Evolutionary conservation across 2,888 invertebrate species (phyloP).

Genomic region (Calliopum simillimum): DNA sequence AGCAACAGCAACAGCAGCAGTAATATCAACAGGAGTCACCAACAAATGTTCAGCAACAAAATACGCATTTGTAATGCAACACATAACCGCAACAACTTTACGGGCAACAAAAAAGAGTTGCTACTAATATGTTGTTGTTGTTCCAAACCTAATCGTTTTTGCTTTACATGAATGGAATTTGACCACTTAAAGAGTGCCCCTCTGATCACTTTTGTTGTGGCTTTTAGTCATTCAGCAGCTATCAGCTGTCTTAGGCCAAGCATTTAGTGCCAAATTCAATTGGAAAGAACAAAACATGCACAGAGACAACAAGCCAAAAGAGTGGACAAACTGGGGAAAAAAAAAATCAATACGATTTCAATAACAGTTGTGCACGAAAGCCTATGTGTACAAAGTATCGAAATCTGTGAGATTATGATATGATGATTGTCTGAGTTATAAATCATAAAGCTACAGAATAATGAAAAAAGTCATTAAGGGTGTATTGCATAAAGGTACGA

Average conservation of each 20-base stretch:
- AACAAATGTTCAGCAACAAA: neutral
- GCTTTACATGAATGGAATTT: slow-evolving; percentile 23
- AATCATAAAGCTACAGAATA: too few species aligned
- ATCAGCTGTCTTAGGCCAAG: slow-evolving; percentile 18
- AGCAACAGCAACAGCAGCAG: neutral
- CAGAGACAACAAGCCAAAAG: neutral
- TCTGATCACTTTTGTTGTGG: neutral
- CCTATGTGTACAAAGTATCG: too few species aligned
- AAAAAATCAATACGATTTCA: too few species aligned
- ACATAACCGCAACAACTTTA: slow-evolving; percentile 18
- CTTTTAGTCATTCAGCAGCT: neutral
- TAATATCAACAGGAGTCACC: slow-evolving; percentile 10
- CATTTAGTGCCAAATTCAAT: slow-evolving; percentile 35
- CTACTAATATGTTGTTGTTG: slow-evolving; percentile 18
- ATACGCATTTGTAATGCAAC: slow-evolving; percentile 34
- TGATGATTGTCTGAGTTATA: too few species aligned
- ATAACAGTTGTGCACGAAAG: too few species aligned
- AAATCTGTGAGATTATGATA: too few species aligned
- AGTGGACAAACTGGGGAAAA: neutral
- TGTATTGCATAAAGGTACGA: too few species aligned
- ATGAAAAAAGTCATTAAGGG: too few species aligned
- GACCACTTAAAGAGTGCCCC: slow-evolving; percentile 5
- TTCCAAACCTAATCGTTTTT: slow-evolving; percentile 17
- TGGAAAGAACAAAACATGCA: slow-evolving; percentile 19
- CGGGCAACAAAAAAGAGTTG: slow-evolving; percentile 8